phyloP scores from a whole-genome alignment of 2,797 vertebrate species.

The Cryptoblepharus egeriae region DNA sequence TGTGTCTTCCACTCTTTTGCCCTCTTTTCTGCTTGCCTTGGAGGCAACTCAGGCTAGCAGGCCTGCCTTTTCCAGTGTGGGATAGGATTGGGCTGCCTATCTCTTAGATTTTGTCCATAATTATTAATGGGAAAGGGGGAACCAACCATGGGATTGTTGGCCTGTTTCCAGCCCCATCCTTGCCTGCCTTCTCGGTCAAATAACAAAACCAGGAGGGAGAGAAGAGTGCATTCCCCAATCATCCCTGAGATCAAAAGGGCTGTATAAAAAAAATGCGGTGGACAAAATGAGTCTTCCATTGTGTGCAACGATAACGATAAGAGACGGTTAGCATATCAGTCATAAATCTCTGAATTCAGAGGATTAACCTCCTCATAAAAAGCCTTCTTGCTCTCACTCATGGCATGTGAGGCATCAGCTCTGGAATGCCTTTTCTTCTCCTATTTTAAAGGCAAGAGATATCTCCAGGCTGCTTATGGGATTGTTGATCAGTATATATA shows the following conservation, averaged over 20 bases:
- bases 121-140: too few species aligned
- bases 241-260: neutral
- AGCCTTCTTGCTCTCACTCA: neutral
- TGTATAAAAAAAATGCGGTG: constrained; percentile 15
- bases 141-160: neutral
- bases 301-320: neutral
- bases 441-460: constrained; percentile 14
- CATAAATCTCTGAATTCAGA: constrained; percentile 10
- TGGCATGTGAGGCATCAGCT: constrained; percentile 3
- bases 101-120: neutral
- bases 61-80: too few species aligned
- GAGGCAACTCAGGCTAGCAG: too few species aligned
- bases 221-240: constrained; percentile 20
- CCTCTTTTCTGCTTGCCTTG: neutral
- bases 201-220: neutral
- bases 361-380: constrained; percentile 14
- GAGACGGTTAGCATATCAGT: neutral
- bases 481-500: constrained; percentile 7
- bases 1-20: neutral
- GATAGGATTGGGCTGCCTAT: neutral
- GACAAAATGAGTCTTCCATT: neutral
- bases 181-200: neutral
- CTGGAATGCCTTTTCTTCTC: neutral
- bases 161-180: too few species aligned
- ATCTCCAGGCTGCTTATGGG: rapidly evolving